Conservation (phyloP, 2,113 vertebrate genomes). For the Phyllopteryx taeniolatus region DNA sequence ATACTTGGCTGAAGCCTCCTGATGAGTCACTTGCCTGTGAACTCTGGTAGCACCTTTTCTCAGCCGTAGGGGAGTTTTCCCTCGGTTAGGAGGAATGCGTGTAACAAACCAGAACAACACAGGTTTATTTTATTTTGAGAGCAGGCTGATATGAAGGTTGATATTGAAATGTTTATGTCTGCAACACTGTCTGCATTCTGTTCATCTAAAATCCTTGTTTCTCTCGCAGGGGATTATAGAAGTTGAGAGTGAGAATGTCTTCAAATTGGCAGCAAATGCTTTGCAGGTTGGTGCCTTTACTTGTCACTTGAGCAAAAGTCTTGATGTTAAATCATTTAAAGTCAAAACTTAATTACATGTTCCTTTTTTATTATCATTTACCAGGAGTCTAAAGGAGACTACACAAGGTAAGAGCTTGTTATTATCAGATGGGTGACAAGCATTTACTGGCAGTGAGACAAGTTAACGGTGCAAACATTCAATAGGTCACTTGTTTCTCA, state of each 20-base stretch:
- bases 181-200: background rate
- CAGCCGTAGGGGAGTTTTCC: slow-evolving; percentile 49
- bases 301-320: slow-evolving; percentile 1
- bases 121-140: slow-evolving; percentile 22
- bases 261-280: slow-evolving; percentile 93
- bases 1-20: background rate
- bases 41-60: slow-evolving; percentile 36
- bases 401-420: slow-evolving; percentile 82
- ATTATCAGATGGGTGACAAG: slow-evolving; percentile 21
- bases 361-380: slow-evolving; percentile 9
- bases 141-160: slow-evolving; percentile 29
- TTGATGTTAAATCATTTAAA: slow-evolving; percentile 1
- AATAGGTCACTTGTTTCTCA: slow-evolving; percentile 55
- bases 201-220: slow-evolving; percentile 15
- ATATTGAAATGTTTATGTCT: slow-evolving; percentile 27
- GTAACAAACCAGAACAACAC: slow-evolving; percentile 17
- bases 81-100: slow-evolving; percentile 48
- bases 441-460: slow-evolving; percentile 48
- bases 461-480: slow-evolving; percentile 41
- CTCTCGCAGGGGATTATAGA: slow-evolving; percentile 88
- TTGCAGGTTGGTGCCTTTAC: slow-evolving; percentile 83
- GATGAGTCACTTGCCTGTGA: slow-evolving; percentile 57
- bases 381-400: slow-evolving; percentile 97
- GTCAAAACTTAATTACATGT: slow-evolving; percentile 21
- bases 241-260: slow-evolving; percentile 95